Percentiles rank a stretch among this genome's conserved stretches.
These are phyloP conservation scores for Sesamia inferens DNA, from an alignment of 2,888 invertebrate genomes.

Conservation along the genomic window DNA sequence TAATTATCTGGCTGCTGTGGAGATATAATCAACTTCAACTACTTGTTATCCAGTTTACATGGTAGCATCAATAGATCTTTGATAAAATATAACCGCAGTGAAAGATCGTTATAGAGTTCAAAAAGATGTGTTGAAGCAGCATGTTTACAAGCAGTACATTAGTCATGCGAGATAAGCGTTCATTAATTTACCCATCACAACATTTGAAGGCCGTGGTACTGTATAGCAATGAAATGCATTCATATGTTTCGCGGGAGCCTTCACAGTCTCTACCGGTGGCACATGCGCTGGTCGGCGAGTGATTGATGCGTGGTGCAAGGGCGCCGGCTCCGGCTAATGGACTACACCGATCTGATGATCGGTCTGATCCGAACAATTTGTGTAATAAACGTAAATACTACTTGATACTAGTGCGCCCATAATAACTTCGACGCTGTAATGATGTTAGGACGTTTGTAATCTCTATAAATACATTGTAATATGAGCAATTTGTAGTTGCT, in stretches of 20 bases:
- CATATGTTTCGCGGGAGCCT: slow-evolving; percentile 70
- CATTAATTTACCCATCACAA: slow-evolving; percentile 72
- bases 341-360: slow-evolving; percentile 51
- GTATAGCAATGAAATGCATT: slow-evolving; percentile 68
- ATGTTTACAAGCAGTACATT: slow-evolving; percentile 55
- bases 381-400: slow-evolving; percentile 69
- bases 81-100: slow-evolving; percentile 37
- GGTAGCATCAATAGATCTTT: slow-evolving; percentile 39
- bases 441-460: slow-evolving; percentile 55
- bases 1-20: slow-evolving; percentile 31
- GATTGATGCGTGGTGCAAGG: slow-evolving; percentile 64
- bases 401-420: slow-evolving; percentile 59
- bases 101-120: slow-evolving; percentile 50
- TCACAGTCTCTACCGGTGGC: slow-evolving; percentile 67
- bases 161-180: slow-evolving; percentile 45
- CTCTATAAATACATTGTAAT: slow-evolving; percentile 58
- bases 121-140: slow-evolving; percentile 50
- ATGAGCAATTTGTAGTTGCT: slow-evolving; percentile 58
- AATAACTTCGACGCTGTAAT: slow-evolving; percentile 52
- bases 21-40: slow-evolving; percentile 32
- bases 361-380: slow-evolving; percentile 64
- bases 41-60: slow-evolving; percentile 25
- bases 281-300: slow-evolving; percentile 21
- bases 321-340: slow-evolving; percentile 41
- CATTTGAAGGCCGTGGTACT: slow-evolving; percentile 65